These are phyloP conservation scores for Squalus acanthias DNA, from an alignment of 2,797 vertebrate genomes.

Conservation along the genomic window DNA sequence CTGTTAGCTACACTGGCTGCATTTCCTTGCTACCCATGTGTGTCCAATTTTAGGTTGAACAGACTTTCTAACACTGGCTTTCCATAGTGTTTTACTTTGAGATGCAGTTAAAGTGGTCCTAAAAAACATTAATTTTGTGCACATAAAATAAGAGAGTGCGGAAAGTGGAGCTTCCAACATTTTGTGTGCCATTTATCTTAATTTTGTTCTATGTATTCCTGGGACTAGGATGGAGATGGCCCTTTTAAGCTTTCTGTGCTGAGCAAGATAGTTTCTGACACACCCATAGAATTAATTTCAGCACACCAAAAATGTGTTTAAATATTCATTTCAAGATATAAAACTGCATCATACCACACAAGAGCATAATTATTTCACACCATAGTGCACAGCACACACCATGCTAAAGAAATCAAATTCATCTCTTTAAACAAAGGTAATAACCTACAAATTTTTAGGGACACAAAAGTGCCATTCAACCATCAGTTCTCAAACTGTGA, in stretches of 20 bases:
- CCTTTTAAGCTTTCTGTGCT: not conserved
- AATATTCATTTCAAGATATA: not conserved
- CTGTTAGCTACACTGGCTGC: too few relatives aligned
- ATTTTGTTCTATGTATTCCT: not conserved
- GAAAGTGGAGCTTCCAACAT: not conserved
- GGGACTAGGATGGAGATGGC: not conserved
- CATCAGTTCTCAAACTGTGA: not conserved
- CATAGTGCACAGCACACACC: not conserved
- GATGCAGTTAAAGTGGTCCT: not conserved
- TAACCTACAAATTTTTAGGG: not conserved
- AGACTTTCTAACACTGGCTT: not conserved
- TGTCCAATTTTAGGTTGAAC: too few relatives aligned
- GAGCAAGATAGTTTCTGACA: not conserved
- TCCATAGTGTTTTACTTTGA: not conserved
- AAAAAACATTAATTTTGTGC: too few relatives aligned
- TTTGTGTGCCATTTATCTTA: not conserved
- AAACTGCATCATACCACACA: not conserved
- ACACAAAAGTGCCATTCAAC: not conserved
- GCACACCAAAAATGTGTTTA: not conserved
- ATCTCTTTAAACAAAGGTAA: not conserved
- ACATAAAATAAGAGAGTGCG: not conserved
- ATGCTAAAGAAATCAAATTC: not conserved
- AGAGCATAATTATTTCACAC: not conserved
- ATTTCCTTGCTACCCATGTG: too few relatives aligned
- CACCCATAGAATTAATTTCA: not conserved